phyloP scores from a whole-genome alignment of 2,888 invertebrate species.

The Tyria jacobaeae region DNA sequence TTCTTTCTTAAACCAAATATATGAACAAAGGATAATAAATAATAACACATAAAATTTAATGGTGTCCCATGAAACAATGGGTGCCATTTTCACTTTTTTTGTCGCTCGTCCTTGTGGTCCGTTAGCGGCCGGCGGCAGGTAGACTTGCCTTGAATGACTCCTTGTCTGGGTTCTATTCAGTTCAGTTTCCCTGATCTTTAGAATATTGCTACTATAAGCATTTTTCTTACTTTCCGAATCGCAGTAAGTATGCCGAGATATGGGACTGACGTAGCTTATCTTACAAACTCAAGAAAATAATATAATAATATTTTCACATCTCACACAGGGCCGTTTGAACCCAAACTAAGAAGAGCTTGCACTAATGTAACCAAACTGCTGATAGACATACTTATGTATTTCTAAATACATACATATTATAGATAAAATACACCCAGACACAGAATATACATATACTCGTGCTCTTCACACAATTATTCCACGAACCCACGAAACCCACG shows the following conservation, averaged over 20 bases:
- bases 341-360: too few relatives aligned
- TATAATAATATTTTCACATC: too few relatives aligned
- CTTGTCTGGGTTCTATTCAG: slow-evolving; percentile 40
- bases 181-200: background rate
- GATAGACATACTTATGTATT: too few relatives aligned
- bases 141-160: slow-evolving; percentile 56
- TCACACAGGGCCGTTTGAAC: too few relatives aligned
- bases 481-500: too few relatives aligned
- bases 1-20: slow-evolving; percentile 40
- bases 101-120: slow-evolving; percentile 62
- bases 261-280: background rate
- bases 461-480: too few relatives aligned
- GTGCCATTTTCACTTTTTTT: slow-evolving; percentile 64
- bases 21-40: slow-evolving; percentile 70
- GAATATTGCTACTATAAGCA: background rate
- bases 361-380: too few relatives aligned
- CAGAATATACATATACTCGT: too few relatives aligned
- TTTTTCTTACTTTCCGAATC: background rate
- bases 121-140: slow-evolving; percentile 66
- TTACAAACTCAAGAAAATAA: background rate
- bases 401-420: too few relatives aligned
- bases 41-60: slow-evolving; percentile 65
- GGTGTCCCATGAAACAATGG: slow-evolving; percentile 72
- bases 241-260: background rate
- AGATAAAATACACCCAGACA: too few relatives aligned